These are phyloP conservation scores for Adelognathus sp. DNA, from an alignment of 2,888 invertebrate genomes.

Conservation along the genomic window DNA sequence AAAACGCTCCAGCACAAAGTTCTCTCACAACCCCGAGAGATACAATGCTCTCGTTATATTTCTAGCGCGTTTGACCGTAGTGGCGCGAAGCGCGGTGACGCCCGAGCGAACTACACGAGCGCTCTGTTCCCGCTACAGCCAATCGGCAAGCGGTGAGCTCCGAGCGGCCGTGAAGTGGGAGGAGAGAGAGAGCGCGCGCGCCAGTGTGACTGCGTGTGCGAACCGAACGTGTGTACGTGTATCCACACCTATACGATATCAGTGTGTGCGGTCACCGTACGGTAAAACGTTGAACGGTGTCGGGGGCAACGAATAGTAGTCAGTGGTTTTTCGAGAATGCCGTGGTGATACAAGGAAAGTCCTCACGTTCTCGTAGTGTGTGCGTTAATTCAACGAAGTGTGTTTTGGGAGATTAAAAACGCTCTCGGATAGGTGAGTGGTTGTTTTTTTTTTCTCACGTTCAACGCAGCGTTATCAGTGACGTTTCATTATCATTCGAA, in stretches of 20 bases:
- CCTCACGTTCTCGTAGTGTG: slow-evolving; percentile 50
- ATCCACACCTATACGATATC: too few species aligned
- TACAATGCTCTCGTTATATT: not conserved
- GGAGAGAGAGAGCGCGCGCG: too few species aligned
- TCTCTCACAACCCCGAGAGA: too few species aligned
- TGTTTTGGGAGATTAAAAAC: slow-evolving; percentile 45
- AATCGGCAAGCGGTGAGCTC: not conserved
- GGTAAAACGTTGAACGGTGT: slow-evolving; percentile 58
- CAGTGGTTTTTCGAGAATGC: slow-evolving; percentile 74
- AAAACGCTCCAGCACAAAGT: too few species aligned
- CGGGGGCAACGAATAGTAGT: too few species aligned
- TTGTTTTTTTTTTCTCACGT: too few species aligned
- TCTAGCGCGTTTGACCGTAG: not conserved
- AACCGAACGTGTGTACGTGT: slow-evolving; percentile 28
- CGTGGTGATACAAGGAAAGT: slow-evolving; percentile 71
- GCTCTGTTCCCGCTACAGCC: not conserved
- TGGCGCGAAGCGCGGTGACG: not conserved
- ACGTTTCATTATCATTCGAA: slow-evolving; percentile 8
- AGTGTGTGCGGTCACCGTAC: slow-evolving; percentile 46
- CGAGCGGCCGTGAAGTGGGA: not conserved
- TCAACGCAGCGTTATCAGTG: slow-evolving; percentile 36
- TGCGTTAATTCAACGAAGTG: slow-evolving; percentile 40
- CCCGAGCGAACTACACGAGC: not conserved
- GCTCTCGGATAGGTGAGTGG: slow-evolving; percentile 54
- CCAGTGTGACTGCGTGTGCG: slow-evolving; percentile 5